Conservation (phyloP, 2,888 invertebrate species). For the Cryptocheilus praepositus region DNA sequence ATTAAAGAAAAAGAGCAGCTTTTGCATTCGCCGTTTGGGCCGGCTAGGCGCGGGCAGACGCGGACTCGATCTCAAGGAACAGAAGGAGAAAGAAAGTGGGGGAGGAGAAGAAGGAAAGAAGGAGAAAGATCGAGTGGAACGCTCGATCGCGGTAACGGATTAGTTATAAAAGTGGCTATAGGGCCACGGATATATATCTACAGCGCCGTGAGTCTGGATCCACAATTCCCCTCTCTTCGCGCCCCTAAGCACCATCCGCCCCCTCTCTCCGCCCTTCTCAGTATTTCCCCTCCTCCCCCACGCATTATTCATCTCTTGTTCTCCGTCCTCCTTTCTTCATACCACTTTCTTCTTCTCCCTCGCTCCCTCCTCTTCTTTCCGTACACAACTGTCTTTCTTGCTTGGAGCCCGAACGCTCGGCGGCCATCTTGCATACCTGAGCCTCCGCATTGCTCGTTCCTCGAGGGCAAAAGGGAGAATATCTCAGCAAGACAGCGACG, state of each 20-base stretch:
- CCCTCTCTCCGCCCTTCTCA: constrained; percentile 38
- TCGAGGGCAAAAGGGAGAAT: constrained; percentile 75
- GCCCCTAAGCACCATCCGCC: constrained; percentile 28
- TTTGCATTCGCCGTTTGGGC: constrained; percentile 11
- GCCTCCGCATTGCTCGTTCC: constrained; percentile 75
- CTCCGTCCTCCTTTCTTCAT: constrained; percentile 20
- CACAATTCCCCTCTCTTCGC: constrained; percentile 42
- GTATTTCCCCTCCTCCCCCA: constrained; percentile 59
- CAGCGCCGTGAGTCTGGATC: constrained; percentile 49
- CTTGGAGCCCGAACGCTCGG: constrained; percentile 46
- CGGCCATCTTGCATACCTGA: constrained; percentile 77
- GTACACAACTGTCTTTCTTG: constrained; percentile 42
- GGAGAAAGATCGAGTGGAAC: constrained; percentile 35
- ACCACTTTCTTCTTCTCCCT: constrained; percentile 32
- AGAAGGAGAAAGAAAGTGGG: constrained; percentile 16
- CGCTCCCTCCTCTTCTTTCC: constrained; percentile 28
- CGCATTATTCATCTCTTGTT: constrained; percentile 68
- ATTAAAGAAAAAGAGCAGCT: constrained; percentile 45
- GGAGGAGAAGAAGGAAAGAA: constrained; percentile 24
- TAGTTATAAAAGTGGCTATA: constrained; percentile 66
- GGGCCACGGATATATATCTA: constrained; percentile 54
- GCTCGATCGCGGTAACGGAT: constrained; percentile 70
- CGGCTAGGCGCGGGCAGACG: constrained; percentile 12
- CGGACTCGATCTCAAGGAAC: not conserved
- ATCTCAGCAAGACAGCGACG: constrained; percentile 67